Base-by-base conservation (phyloP, 2,888 invertebrate species). In the Hemithea aestivaria region DNA sequence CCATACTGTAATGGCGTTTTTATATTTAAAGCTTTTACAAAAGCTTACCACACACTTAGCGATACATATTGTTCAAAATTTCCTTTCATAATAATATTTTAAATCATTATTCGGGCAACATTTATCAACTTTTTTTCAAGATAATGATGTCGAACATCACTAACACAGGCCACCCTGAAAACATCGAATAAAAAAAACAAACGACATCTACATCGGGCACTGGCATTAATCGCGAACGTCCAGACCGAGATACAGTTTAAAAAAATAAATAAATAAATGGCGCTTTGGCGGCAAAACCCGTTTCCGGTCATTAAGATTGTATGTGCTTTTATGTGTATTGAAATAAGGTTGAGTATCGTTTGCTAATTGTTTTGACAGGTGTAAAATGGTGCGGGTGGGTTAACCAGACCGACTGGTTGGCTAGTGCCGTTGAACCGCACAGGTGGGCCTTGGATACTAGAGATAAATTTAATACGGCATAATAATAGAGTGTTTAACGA, bases 401-500 rank as follows among this genome's bases (percentile, higher is more conserved):
- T 74, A 76, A 82, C 82, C 76, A 78, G 83, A 74, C 70, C 55
- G 61, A 80, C 82, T 73, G 80, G 83, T 80, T 66, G 65, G 61
- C 62, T 77, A 80, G 80, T 75, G 79, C 73, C 82, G 80, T 74
- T 84, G 83, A 84, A 84, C 83, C 73, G 72, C 70, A 70, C 77
- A 76, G 78, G 77, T 76, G 81, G 81, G 75, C 81, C 77, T 79
- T 82, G 83, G 76, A 77, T 78, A 81, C 73, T 76, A 74, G 71
- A 79, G 73, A 82, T 82, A 78, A 73, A 78, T 75, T 75, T 74
- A 81, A 80, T 82, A 76, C 70, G 62, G 65, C 66, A 64, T 81
- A 79, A 81, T 83, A 79, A 77, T 76, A 77, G 69, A 70, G 65
- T 65, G 46, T 56, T 64, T 56, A 63, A 55, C 57, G 64, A 67